Percentiles rank a stretch among this genome's conserved stretches.
phyloP scores from a whole-genome alignment of 37 sponge, comb jelly and placozoan species.

The Hexactinellida sp. region DNA sequence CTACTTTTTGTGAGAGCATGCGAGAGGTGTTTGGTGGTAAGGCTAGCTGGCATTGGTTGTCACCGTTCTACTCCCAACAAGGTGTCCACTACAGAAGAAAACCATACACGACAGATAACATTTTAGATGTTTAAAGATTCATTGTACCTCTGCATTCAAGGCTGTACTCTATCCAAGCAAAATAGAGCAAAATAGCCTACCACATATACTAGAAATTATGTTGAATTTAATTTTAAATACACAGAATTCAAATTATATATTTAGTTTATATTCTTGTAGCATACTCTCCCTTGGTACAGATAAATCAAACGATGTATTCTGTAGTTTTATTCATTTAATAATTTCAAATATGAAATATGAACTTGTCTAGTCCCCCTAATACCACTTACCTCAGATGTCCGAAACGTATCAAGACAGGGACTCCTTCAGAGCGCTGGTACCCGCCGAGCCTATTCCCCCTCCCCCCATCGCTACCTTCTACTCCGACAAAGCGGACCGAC shows the following conservation, averaged over 20 bases:
- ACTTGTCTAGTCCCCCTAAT: neutral
- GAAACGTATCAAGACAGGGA: neutral
- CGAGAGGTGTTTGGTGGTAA: slow-evolving; percentile 69
- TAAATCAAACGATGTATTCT: too few species aligned
- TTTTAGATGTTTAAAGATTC: neutral
- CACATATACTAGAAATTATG: neutral
- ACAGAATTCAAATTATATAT: neutral
- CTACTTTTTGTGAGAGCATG: slow-evolving; percentile 34
- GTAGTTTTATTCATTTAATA: neutral
- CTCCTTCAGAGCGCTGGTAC: neutral
- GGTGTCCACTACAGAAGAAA: neutral
- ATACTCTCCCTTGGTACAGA: too few species aligned
- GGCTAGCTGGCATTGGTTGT: slow-evolving; percentile 52
- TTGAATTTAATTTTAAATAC: neutral
- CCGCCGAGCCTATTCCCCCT: neutral
- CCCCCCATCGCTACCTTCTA: slow-evolving; percentile 7
- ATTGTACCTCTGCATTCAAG: neutral
- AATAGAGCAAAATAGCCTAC: too few species aligned
- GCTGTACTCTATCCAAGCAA: neutral
- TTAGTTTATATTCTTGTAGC: neutral
- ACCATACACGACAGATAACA: neutral
- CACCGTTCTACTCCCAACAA: slow-evolving; percentile 59
- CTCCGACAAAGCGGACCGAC: neutral
- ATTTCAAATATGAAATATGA: neutral
- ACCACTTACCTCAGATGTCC: neutral